phyloP scores from a whole-genome alignment of 2,797 vertebrate genomes.

The Hyperoplus immaculatus region DNA sequence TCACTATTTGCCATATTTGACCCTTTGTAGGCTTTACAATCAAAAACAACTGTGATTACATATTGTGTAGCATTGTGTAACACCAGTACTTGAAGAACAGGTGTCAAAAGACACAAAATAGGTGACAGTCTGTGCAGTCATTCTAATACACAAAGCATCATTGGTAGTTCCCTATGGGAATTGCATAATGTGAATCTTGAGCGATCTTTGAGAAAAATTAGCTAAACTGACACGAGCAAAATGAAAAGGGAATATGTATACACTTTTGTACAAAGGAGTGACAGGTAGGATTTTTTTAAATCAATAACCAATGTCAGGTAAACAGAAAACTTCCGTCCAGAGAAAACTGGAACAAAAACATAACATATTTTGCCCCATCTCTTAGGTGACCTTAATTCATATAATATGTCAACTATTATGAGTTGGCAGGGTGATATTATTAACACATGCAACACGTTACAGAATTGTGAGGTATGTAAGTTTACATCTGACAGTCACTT shows the following conservation, averaged over 20 bases:
- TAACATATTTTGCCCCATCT: background rate
- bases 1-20: background rate
- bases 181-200: background rate
- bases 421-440: background rate
- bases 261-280: background rate
- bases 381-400: background rate
- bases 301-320: background rate
- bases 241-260: background rate
- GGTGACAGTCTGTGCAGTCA: background rate
- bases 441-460: background rate
- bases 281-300: background rate
- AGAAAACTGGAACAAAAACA: background rate
- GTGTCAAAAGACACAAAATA: constrained; percentile 8
- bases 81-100: background rate
- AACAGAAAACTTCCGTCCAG: background rate
- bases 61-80: background rate
- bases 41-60: background rate
- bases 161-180: background rate
- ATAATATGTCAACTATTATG: background rate
- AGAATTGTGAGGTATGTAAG: background rate
- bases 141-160: background rate
- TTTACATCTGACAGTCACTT: background rate
- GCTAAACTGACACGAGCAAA: background rate
- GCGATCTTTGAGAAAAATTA: background rate
- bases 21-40: too few species aligned